Evolutionary conservation across 1,140 invertebrate species (phyloP).

Genomic region (Pseudomyrmex concolor): DNA sequence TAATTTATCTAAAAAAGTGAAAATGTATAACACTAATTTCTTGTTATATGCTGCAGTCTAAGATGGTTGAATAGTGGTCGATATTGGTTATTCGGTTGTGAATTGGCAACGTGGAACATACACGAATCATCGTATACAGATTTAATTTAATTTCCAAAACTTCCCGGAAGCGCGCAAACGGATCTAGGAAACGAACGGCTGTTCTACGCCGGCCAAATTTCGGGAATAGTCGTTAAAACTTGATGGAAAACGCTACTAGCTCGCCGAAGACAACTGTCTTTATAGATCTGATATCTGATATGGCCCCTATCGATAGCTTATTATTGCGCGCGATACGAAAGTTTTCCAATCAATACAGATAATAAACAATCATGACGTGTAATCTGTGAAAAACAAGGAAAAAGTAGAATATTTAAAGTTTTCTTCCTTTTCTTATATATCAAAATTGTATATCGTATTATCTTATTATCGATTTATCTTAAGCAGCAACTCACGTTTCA

Average conservation of each 20-base stretch:
- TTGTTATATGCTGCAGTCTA: background rate
- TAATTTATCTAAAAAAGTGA: background rate
- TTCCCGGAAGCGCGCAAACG: slow-evolving; percentile 40
- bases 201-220: slow-evolving; percentile 55
- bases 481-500: background rate
- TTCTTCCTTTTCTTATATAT: background rate
- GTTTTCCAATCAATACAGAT: slow-evolving; percentile 3
- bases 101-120: slow-evolving; percentile 23
- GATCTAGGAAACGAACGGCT: slow-evolving; percentile 41
- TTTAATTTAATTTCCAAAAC: slow-evolving; percentile 71
- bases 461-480: slow-evolving; percentile 17
- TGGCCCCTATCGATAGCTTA: background rate
- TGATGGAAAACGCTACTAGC: slow-evolving; percentile 56
- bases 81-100: background rate
- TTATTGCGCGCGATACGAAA: slow-evolving; percentile 1
- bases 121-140: slow-evolving; percentile 7
- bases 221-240: slow-evolving; percentile 69
- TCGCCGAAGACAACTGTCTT: background rate
- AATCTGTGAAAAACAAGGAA: background rate
- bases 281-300: slow-evolving; percentile 57
- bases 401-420: background rate
- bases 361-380: background rate
- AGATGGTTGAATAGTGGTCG: slow-evolving; percentile 28
- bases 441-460: background rate
- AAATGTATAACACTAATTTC: background rate